Evolutionary conservation across 2,888 invertebrate genomes (phyloP), one percentile per base, ranked within the genome.

Genomic region (Hedychridium roseum): DNA sequence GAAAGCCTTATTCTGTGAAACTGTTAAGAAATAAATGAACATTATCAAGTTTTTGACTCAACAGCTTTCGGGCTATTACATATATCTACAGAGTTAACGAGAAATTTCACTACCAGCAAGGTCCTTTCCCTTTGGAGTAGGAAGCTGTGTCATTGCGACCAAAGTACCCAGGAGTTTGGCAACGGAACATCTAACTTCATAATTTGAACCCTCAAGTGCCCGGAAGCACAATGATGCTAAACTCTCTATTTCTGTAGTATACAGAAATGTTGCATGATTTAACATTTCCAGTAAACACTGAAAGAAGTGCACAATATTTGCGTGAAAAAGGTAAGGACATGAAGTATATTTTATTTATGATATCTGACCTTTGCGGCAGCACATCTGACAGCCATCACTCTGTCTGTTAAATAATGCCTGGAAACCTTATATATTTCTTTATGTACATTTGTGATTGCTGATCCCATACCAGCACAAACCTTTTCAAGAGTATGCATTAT

Each of bases 401-500:
- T 84, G 79, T 99, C 99, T 12, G 93, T 90, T 52, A 96, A 82
- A 57, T 94, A 89, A 64, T 91, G 88, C 61, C 92, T 88, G 2
- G 93, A 90, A 6, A 94, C 92, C 76, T 95, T 94, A 68, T 93
- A 95, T 63, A 97, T 91, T 68, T 96, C 96, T 77, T 91, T 91
- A 76, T 91, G 86, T 66, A 92, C 84, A 82, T 89, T 85, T 64
- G 88, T 87, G 14, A 96, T 94, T 3, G 96, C 97, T 18, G 88
- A 89, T 36, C 97, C 98, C 89, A 99, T 94, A 16, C 99, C 98
- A 45, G 91, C 88, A 73, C 92, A 92, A 43, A 90, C 92, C 85
- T 97, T 97, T 79, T 97, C 94, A 63, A 99, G 82, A 0, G 98
- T 97, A 54, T 91, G 85, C 94, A 99, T 96, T 50, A 97, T 97